Percentiles rank a stretch among this genome's conserved stretches.
phyloP scores from a whole-genome alignment of 2,113 vertebrate genomes.

The Caranx ignobilis region DNA sequence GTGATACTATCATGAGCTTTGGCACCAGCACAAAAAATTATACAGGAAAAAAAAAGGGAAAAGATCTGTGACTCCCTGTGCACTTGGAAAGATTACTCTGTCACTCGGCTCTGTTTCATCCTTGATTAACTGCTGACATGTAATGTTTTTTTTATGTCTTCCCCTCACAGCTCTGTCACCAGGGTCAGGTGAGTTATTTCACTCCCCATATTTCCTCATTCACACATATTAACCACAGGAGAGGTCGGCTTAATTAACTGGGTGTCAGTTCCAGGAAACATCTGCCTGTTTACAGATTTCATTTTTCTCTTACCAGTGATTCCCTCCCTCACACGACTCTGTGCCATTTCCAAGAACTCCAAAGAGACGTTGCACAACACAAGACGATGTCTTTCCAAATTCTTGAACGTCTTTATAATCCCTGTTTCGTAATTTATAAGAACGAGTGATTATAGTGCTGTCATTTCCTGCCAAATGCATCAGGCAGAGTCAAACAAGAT shows the following conservation, averaged over 20 bases:
- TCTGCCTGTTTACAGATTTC: constrained; percentile 31
- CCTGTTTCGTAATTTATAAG: constrained; percentile 20
- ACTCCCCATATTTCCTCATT: background rate
- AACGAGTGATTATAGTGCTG: no score
- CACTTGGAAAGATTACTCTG: constrained; percentile 27
- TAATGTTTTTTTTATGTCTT: constrained; percentile 34
- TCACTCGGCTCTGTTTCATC: constrained; percentile 16
- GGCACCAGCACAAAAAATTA: constrained; percentile 8
- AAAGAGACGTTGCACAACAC: constrained; percentile 39
- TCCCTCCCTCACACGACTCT: constrained; percentile 29
- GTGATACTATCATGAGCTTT: background rate
- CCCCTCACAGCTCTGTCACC: constrained; percentile 87
- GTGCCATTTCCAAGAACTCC: constrained; percentile 45
- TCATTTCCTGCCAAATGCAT: background rate
- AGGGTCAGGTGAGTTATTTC: constrained; percentile 89
- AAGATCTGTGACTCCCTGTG: background rate
- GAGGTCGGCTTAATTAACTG: background rate
- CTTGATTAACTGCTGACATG: constrained; percentile 39
- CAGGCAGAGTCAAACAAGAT: background rate
- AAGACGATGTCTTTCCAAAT: constrained; percentile 31
- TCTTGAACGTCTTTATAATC: constrained; percentile 8
- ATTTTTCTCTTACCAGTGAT: constrained; percentile 1
- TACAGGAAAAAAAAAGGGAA: background rate
- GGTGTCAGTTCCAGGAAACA: constrained; percentile 25
- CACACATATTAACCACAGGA: constrained; percentile 9